These are phyloP conservation scores for Stegastes partitus DNA, from an alignment of 2,113 vertebrate genomes.

Conservation along the genomic window DNA sequence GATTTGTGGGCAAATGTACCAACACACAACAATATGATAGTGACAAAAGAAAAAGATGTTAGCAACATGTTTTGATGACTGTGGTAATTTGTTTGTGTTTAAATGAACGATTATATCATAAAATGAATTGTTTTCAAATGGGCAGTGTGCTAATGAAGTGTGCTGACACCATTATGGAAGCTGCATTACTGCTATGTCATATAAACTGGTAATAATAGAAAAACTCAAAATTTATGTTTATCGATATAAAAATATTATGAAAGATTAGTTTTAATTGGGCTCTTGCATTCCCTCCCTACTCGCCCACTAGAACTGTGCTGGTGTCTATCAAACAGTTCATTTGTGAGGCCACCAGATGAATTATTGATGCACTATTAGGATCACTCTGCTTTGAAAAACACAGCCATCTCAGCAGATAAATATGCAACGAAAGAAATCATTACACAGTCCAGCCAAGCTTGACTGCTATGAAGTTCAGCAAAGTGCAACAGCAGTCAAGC, in stretches of 20 bases:
- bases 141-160: slow-evolving; percentile 1
- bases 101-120: no score
- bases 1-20: no score
- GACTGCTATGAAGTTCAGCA: slow-evolving; percentile 63
- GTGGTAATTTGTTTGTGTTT: no score
- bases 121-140: background rate
- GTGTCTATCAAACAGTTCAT: slow-evolving; percentile 56
- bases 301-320: slow-evolving; percentile 18
- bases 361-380: slow-evolving; percentile 69
- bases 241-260: slow-evolving; percentile 15
- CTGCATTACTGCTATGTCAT: background rate
- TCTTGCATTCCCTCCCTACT: slow-evolving; percentile 25
- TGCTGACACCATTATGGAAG: background rate
- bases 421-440: slow-evolving; percentile 72
- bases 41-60: no score
- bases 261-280: slow-evolving; percentile 40
- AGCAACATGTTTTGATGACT: no score
- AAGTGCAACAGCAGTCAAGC: slow-evolving; percentile 68
- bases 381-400: slow-evolving; percentile 60
- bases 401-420: slow-evolving; percentile 65
- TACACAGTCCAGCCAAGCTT: slow-evolving; percentile 55
- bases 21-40: no score
- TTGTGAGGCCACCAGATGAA: slow-evolving; percentile 54
- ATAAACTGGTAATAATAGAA: background rate
- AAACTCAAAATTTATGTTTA: slow-evolving; percentile 17